Evolutionary conservation across 2,797 vertebrate species (phyloP).

Genomic region (Sebastolobus alascanus): DNA sequence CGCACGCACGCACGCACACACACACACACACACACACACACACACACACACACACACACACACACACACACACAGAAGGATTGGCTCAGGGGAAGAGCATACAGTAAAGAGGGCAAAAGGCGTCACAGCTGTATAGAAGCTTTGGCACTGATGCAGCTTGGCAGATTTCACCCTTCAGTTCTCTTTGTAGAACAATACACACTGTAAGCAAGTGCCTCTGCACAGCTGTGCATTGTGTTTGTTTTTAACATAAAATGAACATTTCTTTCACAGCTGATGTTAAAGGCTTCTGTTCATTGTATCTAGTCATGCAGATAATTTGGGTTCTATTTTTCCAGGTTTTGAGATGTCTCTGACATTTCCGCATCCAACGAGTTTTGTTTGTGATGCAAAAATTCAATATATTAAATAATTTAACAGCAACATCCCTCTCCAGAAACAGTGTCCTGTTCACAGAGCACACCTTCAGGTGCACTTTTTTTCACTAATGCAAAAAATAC

Average conservation of each 20-base stretch:
- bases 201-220: constrained; percentile 8
- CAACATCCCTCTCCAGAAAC: not conserved
- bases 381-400: not conserved
- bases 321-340: not conserved
- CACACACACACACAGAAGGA: not conserved
- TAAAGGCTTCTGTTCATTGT: not conserved
- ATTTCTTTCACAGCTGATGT: not conserved
- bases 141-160: constrained; percentile 35
- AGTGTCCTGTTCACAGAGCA: not conserved
- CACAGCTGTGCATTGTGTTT: constrained; percentile 24
- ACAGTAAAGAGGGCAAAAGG: constrained; percentile 47
- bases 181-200: constrained; percentile 22
- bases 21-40: too few relatives aligned
- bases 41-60: not conserved
- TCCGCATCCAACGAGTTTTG: not conserved
- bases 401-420: not conserved
- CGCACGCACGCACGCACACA: too few relatives aligned
- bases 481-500: constrained; percentile 5
- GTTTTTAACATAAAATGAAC: not conserved
- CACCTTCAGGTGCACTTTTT: not conserved
- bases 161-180: constrained; percentile 48
- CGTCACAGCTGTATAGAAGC: constrained; percentile 30
- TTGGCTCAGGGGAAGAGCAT: constrained; percentile 42
- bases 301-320: not conserved
- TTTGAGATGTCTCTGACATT: not conserved